A percentile compares a stretch with the other conserved stretches of the same genome.
Conservation (phyloP, 1,140 invertebrate genomes). For the Leguminivora glycinivorella region DNA sequence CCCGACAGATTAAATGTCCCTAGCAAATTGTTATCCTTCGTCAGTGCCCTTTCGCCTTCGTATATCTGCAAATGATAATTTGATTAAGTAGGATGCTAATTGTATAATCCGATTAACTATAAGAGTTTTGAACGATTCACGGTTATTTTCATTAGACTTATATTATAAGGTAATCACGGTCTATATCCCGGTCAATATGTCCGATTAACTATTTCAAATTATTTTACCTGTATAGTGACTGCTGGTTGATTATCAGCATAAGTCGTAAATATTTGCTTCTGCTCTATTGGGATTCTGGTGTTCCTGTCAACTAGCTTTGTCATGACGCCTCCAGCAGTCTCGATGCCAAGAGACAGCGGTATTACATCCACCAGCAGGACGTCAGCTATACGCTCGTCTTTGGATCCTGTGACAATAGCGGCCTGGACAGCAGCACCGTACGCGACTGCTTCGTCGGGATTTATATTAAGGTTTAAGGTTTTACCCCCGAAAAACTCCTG, state of each 20-base stretch:
- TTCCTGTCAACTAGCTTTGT: slow-evolving; percentile 84
- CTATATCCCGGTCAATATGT: no score
- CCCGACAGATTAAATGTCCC: slow-evolving; percentile 88
- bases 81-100: not conserved
- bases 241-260: slow-evolving; percentile 86
- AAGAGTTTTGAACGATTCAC: no score
- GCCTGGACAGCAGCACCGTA: slow-evolving; percentile 89
- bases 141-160: no score
- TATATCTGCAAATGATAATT: slow-evolving; percentile 80
- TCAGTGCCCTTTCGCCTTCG: slow-evolving; percentile 91
- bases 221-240: slow-evolving; percentile 85
- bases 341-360: slow-evolving; percentile 85
- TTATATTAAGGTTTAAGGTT: slow-evolving; percentile 85
- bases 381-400: slow-evolving; percentile 87
- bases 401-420: slow-evolving; percentile 84
- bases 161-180: no score
- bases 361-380: slow-evolving; percentile 86
- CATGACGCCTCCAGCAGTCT: slow-evolving; percentile 85
- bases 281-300: slow-evolving; percentile 84
- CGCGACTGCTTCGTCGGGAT: slow-evolving; percentile 89
- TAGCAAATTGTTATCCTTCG: slow-evolving; percentile 89
- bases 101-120: no score
- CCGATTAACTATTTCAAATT: no score
- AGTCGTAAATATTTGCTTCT: slow-evolving; percentile 83
- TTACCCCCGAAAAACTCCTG: slow-evolving; percentile 84